phyloP scores from a whole-genome alignment of 2,888 invertebrate genomes.

The Lycophotia porphyrea region DNA sequence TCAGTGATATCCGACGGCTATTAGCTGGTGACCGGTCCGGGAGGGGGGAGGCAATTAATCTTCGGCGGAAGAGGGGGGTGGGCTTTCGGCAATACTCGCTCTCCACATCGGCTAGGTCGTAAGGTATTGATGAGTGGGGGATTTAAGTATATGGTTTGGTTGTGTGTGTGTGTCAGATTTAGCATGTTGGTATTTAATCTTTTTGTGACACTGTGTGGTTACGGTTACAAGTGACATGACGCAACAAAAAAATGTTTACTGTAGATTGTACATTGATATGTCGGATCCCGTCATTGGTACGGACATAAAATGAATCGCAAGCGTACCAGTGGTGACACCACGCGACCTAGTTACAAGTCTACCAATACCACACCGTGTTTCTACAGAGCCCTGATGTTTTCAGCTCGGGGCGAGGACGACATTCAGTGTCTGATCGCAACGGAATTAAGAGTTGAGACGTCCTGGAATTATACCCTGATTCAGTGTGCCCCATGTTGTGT shows the following conservation, averaged over 20 bases:
- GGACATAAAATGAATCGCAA: too few relatives aligned
- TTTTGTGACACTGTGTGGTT: not conserved
- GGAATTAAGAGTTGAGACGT: too few relatives aligned
- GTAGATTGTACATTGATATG: not conserved
- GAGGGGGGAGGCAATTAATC: conserved; percentile 68
- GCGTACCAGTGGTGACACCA: too few relatives aligned
- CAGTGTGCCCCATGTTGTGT: too few relatives aligned
- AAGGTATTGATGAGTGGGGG: conserved; percentile 42
- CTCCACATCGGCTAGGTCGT: conserved; percentile 36
- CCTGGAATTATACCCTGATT: too few relatives aligned
- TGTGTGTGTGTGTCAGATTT: conserved; percentile 4
- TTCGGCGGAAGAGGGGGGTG: conserved; percentile 40
- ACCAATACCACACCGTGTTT: too few relatives aligned
- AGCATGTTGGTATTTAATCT: not conserved
- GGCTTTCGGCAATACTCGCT: conserved; percentile 63
- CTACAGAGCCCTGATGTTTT: too few relatives aligned
- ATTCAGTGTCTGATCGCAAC: too few relatives aligned
- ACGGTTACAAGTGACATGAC: not conserved
- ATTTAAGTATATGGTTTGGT: conserved; percentile 15
- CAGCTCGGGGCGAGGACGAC: too few relatives aligned
- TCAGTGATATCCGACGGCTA: conserved; percentile 66
- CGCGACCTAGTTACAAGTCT: too few relatives aligned
- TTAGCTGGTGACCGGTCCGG: conserved; percentile 60
- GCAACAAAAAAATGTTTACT: not conserved
- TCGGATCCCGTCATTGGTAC: too few relatives aligned